phyloP scores from a whole-genome alignment of 2,113 vertebrate genomes.

The Heptranchias perlo region DNA sequence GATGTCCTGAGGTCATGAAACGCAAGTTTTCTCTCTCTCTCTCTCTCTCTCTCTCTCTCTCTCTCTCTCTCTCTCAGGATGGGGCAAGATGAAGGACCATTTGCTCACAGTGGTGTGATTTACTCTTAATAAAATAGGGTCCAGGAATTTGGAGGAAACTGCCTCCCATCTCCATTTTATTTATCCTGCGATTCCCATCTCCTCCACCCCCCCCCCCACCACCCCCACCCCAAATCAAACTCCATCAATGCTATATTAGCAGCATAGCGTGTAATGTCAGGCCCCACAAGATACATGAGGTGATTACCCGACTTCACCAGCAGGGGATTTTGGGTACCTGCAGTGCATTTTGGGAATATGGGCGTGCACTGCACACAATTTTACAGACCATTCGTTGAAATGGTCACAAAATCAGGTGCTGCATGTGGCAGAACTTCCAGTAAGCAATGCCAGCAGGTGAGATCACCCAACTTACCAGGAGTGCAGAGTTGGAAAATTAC shows the following conservation, averaged over 20 bases:
- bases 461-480: neutral
- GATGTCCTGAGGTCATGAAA: no score
- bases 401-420: neutral
- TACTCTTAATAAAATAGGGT: neutral
- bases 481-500: neutral
- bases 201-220: no score
- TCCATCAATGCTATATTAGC: neutral
- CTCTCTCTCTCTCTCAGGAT: neutral
- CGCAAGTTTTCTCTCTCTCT: neutral
- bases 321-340: neutral
- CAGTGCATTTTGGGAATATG: neutral
- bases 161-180: neutral
- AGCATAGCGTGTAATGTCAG: no score
- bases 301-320: neutral
- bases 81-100: neutral
- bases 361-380: neutral
- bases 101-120: neutral
- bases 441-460: neutral
- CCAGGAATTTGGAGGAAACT: neutral
- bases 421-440: neutral
- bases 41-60: neutral
- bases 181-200: neutral
- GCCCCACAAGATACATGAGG: neutral
- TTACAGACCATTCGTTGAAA: neutral
- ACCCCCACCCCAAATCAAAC: no score